A percentile compares a stretch with the other conserved stretches of the same genome.
Evolutionary conservation across 2,113 vertebrate genomes (phyloP).

Genomic region (Equus przewalskii): DNA sequence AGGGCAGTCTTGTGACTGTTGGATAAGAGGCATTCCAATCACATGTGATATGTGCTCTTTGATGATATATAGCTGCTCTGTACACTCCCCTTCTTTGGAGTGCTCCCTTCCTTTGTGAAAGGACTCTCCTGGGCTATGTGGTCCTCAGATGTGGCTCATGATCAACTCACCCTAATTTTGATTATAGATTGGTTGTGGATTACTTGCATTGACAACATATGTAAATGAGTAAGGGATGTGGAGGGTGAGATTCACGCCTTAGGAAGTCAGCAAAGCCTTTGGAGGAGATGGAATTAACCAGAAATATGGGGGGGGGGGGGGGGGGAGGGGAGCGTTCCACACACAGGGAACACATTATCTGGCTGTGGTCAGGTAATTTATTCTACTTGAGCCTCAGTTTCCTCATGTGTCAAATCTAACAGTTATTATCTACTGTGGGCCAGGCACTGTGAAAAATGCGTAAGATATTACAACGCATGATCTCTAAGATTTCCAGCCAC

Average conservation of each 20-base stretch:
- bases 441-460: not conserved
- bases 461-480: rapidly evolving
- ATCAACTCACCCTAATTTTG: too few species aligned
- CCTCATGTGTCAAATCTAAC: not conserved
- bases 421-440: too few species aligned
- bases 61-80: too few species aligned
- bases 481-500: not conserved
- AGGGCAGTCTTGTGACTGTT: too few species aligned
- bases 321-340: not conserved
- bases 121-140: too few species aligned
- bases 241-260: not conserved
- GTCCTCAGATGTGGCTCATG: too few species aligned
- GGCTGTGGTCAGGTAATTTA: not conserved
- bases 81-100: too few species aligned
- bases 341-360: not conserved
- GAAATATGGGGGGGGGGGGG: not conserved
- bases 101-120: too few species aligned
- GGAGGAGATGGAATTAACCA: not conserved
- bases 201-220: too few species aligned
- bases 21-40: too few species aligned
- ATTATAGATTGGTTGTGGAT: too few species aligned
- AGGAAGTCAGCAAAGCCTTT: not conserved
- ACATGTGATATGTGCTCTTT: too few species aligned
- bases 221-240: not conserved
- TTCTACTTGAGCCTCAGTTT: not conserved